Evolutionary conservation across 2,113 vertebrate genomes (phyloP), one percentile per base, ranked within the genome.

Genomic region (Archocentrus centrarchus): DNA sequence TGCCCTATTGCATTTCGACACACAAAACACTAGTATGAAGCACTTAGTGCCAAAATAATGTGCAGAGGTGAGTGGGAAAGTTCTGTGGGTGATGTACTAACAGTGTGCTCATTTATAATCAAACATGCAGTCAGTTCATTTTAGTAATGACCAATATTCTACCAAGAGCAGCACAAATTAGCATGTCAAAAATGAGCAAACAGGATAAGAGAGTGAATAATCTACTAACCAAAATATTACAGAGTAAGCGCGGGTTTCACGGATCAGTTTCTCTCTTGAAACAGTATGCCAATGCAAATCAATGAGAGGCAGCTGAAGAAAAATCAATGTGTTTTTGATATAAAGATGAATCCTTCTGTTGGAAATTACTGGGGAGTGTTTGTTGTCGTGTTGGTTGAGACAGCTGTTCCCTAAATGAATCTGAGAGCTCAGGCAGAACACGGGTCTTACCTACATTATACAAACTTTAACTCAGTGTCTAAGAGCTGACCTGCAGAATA

Each of bases 111-210:
- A 15, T 47, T 47, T 14, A 53, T 18, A 53, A 18, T 18, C 8
- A 53, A 20, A 32, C 24, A 32, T 18, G 0, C 66, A 8, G 44
- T 17, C 7, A 73, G 66, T 73, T 53, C 17, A 32, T 53, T 73
- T 73, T 27, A 7, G 27, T 55, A 73, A 32, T 55, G 68, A 73
- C 27, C 47, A 73, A 32, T 73, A 55, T 55, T 73, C 68, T 73
- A 27, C 27, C 18, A 55, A 35, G 68, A 32, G 47, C 11, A 7
- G 27, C 68, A 53, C 18, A 55, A 73, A 35, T 73, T 73, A 53
- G 17, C 4, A 15, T 18, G 32, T 73, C 0, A 2, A 35, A 22
- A 73, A 53, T 73, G 0, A 53, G 17, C 24, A 70, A 50, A 70
- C 15, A 4, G 3, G 41, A 73, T 6, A 2, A 32, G 44, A 47